Evolutionary conservation across 2,113 vertebrate species (phyloP).

Genomic region (Crocuta crocuta): DNA sequence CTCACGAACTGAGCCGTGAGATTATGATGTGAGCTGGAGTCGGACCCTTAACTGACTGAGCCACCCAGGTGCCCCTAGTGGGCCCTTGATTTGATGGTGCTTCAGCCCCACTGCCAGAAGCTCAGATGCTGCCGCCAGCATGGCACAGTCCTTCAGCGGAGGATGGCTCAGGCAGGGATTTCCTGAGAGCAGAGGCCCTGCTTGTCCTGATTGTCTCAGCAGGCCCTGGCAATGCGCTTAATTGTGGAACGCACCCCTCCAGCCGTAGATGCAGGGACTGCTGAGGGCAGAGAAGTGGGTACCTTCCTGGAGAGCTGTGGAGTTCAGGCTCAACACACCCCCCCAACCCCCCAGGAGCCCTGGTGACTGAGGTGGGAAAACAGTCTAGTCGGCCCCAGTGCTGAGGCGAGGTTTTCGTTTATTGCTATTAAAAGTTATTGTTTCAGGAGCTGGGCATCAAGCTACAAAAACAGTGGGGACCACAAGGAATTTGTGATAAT

Average conservation of each 20-base stretch:
- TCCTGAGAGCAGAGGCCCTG: background rate
- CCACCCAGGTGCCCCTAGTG: background rate
- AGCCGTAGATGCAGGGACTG: background rate
- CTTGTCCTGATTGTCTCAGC: background rate
- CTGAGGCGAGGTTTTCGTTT: background rate
- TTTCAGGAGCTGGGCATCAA: conserved; percentile 36
- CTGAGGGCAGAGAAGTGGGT: background rate
- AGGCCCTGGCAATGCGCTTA: background rate
- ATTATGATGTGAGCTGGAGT: too few species aligned
- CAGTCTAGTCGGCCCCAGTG: background rate
- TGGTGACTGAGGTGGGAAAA: background rate
- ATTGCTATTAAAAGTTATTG: conserved; percentile 10
- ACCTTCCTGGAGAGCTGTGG: background rate
- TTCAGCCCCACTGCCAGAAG: background rate
- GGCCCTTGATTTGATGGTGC: background rate
- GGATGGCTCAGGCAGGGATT: background rate
- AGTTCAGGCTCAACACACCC: background rate
- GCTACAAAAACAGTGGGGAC: conserved; percentile 43
- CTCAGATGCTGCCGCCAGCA: background rate
- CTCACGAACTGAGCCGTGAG: too few species aligned
- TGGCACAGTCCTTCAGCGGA: too few species aligned
- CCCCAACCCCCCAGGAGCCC: background rate
- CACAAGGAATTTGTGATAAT: conserved; percentile 62
- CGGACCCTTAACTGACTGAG: too few species aligned
- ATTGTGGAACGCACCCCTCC: background rate